phyloP scores from a whole-genome alignment of 2,888 invertebrate species.

The Dorcus hopei region DNA sequence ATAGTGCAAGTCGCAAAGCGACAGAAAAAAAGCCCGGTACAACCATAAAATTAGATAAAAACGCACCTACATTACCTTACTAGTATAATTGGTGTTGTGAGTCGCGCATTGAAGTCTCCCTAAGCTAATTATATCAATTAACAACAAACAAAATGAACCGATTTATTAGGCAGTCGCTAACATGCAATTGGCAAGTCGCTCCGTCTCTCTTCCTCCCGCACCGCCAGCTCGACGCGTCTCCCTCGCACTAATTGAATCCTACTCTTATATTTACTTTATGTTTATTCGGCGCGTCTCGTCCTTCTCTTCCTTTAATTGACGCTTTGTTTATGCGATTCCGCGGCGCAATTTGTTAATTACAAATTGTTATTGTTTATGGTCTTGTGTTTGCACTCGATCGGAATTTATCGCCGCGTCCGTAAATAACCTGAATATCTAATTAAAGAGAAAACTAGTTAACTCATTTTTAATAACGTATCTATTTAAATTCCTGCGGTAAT shows the following conservation, averaged over 20 bases:
- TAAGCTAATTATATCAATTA: slow-evolving; percentile 33
- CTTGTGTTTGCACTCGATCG: slow-evolving; percentile 9
- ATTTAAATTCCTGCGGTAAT: too few species aligned
- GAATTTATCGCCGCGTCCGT: slow-evolving; percentile 11
- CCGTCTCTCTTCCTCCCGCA: slow-evolving; percentile 7
- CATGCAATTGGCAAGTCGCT: slow-evolving; percentile 29
- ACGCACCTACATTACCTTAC: slow-evolving; percentile 25
- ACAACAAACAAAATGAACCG: slow-evolving; percentile 32
- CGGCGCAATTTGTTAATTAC: slow-evolving; percentile 41
- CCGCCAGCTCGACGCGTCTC: slow-evolving; percentile 2
- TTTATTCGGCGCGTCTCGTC: slow-evolving; percentile 6
- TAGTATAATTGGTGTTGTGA: slow-evolving; percentile 28
- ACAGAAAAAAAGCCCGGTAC: neutral
- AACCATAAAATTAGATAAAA: slow-evolving; percentile 25
- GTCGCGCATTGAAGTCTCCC: slow-evolving; percentile 26
- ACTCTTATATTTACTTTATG: slow-evolving; percentile 16
- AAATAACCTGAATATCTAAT: too few species aligned
- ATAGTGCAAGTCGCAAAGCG: neutral
- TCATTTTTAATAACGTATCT: too few species aligned
- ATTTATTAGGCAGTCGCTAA: slow-evolving; percentile 31
- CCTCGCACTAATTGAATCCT: slow-evolving; percentile 16
- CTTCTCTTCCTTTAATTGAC: slow-evolving; percentile 15
- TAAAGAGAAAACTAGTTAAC: too few species aligned
- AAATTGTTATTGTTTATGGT: slow-evolving; percentile 36
- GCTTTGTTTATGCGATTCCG: slow-evolving; percentile 25